Evolutionary conservation across 2,888 invertebrate species (phyloP).

Genomic region (Lithophane socia): DNA sequence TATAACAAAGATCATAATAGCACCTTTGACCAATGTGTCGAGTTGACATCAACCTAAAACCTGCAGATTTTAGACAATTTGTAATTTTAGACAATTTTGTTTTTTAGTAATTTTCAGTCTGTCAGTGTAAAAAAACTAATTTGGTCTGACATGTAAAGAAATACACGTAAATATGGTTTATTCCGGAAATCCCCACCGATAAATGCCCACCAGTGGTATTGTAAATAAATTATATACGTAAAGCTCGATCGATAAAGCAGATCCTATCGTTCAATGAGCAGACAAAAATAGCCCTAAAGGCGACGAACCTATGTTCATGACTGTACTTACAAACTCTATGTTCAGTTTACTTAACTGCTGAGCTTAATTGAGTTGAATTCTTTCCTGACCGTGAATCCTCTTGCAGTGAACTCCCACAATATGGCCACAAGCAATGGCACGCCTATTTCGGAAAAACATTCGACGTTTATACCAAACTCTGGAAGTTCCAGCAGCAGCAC

Average conservation of each 20-base stretch:
- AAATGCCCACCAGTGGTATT: too few species aligned
- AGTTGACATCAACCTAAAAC: neutral
- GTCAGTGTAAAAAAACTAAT: neutral
- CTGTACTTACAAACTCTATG: neutral
- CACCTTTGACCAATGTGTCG: neutral
- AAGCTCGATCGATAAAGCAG: too few species aligned
- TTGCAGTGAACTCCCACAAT: conserved; percentile 98
- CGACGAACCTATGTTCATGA: neutral
- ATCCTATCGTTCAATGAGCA: too few species aligned
- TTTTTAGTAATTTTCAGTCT: neutral
- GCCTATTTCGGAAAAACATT: conserved; percentile 99
- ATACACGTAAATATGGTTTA: too few species aligned
- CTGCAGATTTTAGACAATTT: too few species aligned
- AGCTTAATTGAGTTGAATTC: neutral
- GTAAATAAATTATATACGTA: neutral
- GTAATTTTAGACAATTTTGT: too few species aligned
- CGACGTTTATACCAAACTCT: conserved; percentile 98
- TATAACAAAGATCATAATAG: neutral
- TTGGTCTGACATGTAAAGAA: neutral
- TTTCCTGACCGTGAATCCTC: conserved; percentile 16
- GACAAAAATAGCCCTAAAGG: neutral
- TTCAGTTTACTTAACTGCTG: neutral
- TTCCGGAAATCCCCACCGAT: too few species aligned
- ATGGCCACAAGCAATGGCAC: conserved; percentile 99
- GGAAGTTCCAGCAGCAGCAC: conserved; percentile 99